Evolutionary conservation across 2,797 vertebrate genomes (phyloP), one percentile per base, ranked within the genome.

Genomic region (Pangasius macronema): DNA sequence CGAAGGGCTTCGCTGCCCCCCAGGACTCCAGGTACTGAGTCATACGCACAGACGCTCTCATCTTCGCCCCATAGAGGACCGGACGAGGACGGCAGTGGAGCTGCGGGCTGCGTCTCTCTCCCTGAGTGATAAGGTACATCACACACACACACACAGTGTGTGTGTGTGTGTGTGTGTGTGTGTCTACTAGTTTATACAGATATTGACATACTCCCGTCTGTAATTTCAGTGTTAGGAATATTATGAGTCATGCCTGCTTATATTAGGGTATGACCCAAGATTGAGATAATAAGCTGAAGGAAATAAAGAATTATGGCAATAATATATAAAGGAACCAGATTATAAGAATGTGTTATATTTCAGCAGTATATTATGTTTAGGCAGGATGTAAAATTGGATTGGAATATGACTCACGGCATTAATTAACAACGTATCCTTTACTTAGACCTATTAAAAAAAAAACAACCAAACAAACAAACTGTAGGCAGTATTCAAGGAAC

Each of bases 1-100:
- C 98, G 11, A 99, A 99, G 0, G 98, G 98, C 91, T 99, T 99
- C 90, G 97, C 98, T 0, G 98, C 98, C 49, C 98, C 98, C 98
- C 98, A 99, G 9, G 98, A 99, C 92, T 99, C 98, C 93, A 99
- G 94, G 92, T 99, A 99, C 36, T 98, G 96, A 16, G 98, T 99
- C 98, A 99, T 99, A 90, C 98, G 96, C 67, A 99, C 97, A 0
- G 98, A 99, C 0, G 98, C 98, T 92, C 98, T 96, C 98, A 97
- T 99, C 94, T 98, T 99, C 83, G 96, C 97, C 85, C 97, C 96
- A 1, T 99, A 96, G 8, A 97, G 89, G 0, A 96, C 96, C 0
- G 97, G 95, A 16, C 98, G 96, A 39, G 97, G 96, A 72, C 97
- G 95, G 83, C 97, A 94, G 55, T 96, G 95, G 81, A 98, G 94